These are phyloP conservation scores for Silurus lanzhouensis DNA, from an alignment of 2,797 vertebrate species.

Conservation along the genomic window DNA sequence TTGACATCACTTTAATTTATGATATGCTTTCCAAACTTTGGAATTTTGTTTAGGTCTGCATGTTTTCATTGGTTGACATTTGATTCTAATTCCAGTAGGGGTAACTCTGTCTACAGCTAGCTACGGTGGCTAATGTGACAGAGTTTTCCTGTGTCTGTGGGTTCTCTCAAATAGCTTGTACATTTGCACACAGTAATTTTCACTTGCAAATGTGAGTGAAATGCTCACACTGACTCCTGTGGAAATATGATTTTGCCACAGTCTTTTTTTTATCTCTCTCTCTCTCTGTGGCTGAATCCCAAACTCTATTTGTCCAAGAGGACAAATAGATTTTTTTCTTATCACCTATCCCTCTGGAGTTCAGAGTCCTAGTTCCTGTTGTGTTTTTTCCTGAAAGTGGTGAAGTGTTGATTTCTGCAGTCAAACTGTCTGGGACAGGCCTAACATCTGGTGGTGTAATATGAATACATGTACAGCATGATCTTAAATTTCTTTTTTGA, in stretches of 20 bases:
- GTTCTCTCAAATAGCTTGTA: slow-evolving; percentile 19
- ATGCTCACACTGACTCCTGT: neutral
- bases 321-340: no score
- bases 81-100: neutral
- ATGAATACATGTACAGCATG: neutral
- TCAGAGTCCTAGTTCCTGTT: slow-evolving; percentile 21
- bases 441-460: neutral
- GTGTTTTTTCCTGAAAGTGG: slow-evolving; percentile 28
- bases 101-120: neutral
- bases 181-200: slow-evolving; percentile 15
- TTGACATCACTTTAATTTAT: neutral
- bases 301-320: slow-evolving; percentile 12
- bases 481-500: neutral
- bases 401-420: slow-evolving; percentile 33
- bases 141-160: slow-evolving; percentile 11
- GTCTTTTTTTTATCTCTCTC: neutral
- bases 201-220: slow-evolving; percentile 2
- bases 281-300: neutral
- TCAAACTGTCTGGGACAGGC: neutral
- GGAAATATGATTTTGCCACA: neutral
- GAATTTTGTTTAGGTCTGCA: neutral
- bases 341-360: neutral
- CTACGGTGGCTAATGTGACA: neutral
- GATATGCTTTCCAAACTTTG: neutral
- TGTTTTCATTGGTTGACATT: slow-evolving; percentile 4